Conservation (phyloP, 1,140 invertebrate species). For the Ips typographus region DNA sequence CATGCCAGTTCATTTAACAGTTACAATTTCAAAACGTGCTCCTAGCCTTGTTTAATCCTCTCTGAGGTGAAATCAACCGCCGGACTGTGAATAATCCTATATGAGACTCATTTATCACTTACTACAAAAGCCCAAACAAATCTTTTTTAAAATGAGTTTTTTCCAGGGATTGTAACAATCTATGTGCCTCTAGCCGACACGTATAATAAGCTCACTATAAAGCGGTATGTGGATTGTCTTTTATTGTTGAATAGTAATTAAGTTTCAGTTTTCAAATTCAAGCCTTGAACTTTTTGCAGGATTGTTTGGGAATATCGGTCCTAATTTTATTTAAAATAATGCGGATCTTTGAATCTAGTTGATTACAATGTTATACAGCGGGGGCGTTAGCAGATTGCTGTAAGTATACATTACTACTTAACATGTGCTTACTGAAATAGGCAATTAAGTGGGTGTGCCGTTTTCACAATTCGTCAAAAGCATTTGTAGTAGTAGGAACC, state of each 20-base stretch:
- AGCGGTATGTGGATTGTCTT: neutral
- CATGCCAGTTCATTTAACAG: conserved; percentile 3
- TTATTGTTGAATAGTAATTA: neutral
- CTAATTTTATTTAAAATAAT: conserved; percentile 4
- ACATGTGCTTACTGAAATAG: neutral
- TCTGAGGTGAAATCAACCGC: conserved; percentile 15
- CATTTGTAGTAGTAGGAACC: neutral
- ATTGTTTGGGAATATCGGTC: conserved; percentile 3
- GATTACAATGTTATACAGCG: neutral
- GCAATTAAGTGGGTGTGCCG: neutral
- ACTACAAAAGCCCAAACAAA: neutral
- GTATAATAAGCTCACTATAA: neutral
- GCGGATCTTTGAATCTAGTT: conserved; percentile 6
- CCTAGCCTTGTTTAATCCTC: conserved; percentile 17
- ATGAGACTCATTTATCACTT: conserved; percentile 12
- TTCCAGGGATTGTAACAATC: neutral
- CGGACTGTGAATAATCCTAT: conserved; percentile 14
- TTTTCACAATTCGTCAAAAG: neutral
- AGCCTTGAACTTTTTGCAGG: conserved; percentile 10
- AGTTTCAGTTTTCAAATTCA: neutral
- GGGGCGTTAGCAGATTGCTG: neutral
- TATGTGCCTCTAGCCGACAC: neutral
- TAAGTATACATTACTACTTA: neutral
- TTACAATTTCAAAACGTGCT: conserved; percentile 14
- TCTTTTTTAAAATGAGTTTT: conserved; percentile 17